Conservation (phyloP, 2,113 vertebrate genomes). For the Halichoerus grypus region DNA sequence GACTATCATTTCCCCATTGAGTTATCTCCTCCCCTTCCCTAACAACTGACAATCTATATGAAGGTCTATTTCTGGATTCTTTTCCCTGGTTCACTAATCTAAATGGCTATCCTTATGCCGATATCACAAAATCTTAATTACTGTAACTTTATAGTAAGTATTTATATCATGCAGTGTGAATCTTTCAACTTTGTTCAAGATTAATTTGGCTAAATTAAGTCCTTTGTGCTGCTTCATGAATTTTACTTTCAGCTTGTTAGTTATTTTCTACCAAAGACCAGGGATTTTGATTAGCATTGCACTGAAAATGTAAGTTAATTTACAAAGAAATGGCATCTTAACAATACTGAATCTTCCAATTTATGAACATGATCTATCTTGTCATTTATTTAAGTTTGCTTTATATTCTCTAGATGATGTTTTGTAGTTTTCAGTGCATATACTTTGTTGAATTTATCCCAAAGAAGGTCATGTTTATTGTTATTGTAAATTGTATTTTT, state of each 20-base stretch:
- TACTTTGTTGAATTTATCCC: not conserved
- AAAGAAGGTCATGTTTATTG: not conserved
- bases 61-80: not conserved
- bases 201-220: slow-evolving; percentile 45
- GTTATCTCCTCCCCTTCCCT: not conserved
- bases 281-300: not conserved
- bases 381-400: slow-evolving; percentile 34
- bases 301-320: slow-evolving; percentile 4
- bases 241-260: slow-evolving; percentile 21
- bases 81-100: slow-evolving; percentile 35
- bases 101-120: not conserved
- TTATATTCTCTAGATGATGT: slow-evolving; percentile 20
- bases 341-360: slow-evolving; percentile 1
- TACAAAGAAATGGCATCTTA: not conserved
- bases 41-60: not conserved
- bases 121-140: slow-evolving; percentile 17
- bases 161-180: not conserved
- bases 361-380: not conserved
- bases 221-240: not conserved
- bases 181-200: slow-evolving; percentile 17
- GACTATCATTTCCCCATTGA: slow-evolving; percentile 32
- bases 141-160: not conserved
- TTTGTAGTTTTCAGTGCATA: slow-evolving; percentile 19
- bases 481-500: not conserved
- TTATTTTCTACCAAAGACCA: slow-evolving; percentile 6